A percentile compares a stretch with the other conserved stretches of the same genome.
phyloP scores from a whole-genome alignment of 1,140 invertebrate genomes.

The Drosophila watanabei region DNA sequence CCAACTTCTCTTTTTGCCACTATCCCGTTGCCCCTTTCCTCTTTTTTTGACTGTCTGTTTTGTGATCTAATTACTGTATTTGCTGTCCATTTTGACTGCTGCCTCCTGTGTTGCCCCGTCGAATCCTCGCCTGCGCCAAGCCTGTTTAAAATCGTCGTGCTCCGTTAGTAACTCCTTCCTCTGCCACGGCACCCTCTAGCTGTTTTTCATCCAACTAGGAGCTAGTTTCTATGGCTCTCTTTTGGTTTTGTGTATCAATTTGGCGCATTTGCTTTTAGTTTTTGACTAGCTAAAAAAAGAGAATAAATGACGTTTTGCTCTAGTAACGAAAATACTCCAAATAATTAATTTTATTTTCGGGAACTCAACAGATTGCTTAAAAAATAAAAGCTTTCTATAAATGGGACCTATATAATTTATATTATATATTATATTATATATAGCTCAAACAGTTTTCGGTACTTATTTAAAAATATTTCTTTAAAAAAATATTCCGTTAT shows the following conservation, averaged over 20 bases:
- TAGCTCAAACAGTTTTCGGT: too few species aligned
- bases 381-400: not conserved
- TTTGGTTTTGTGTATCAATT: slow-evolving; percentile 54
- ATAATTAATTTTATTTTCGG: not conserved
- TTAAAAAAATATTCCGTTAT: not conserved
- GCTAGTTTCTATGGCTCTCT: slow-evolving; percentile 19
- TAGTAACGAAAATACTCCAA: slow-evolving; percentile 7
- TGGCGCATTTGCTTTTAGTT: slow-evolving; percentile 71
- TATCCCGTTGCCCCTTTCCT: slow-evolving; percentile 16
- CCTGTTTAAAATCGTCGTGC: slow-evolving; percentile 44
- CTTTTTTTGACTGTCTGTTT: slow-evolving; percentile 55
- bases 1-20: slow-evolving; percentile 46
- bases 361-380: not conserved
- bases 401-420: not conserved
- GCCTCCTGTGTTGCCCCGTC: slow-evolving; percentile 35
- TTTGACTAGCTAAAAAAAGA: slow-evolving; percentile 34
- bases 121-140: slow-evolving; percentile 16
- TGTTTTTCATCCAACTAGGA: slow-evolving; percentile 16
- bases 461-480: not conserved
- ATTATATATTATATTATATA: too few species aligned
- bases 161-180: slow-evolving; percentile 23
- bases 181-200: slow-evolving; percentile 2
- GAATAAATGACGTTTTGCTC: not conserved
- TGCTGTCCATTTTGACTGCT: slow-evolving; percentile 76
- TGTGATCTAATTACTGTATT: slow-evolving; percentile 83